These are phyloP conservation scores for Selene dorsalis DNA, from an alignment of 2,797 vertebrate species.

Conservation along the genomic window DNA sequence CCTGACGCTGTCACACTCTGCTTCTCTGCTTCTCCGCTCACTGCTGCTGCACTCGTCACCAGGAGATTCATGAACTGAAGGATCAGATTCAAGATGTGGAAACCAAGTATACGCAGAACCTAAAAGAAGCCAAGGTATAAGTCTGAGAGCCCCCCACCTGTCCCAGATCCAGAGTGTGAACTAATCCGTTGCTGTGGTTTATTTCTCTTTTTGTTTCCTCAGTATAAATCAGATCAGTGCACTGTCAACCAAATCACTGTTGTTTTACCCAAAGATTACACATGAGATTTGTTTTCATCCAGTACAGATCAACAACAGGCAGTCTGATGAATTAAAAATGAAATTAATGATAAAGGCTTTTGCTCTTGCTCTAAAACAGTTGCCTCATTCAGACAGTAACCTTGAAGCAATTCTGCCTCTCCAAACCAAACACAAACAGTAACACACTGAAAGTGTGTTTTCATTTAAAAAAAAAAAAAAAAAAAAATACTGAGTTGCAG, in stretches of 20 bases:
- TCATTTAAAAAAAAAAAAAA: too few species aligned
- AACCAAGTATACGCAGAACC: constrained; percentile 92
- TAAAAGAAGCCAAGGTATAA: constrained; percentile 96
- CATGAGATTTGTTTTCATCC: neutral
- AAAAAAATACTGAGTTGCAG: too few species aligned
- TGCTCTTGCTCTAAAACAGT: neutral
- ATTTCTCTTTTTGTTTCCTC: too few species aligned
- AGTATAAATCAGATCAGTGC: neutral
- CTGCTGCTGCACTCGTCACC: constrained; percentile 61
- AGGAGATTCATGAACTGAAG: constrained; percentile 98
- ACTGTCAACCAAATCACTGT: neutral
- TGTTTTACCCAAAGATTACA: neutral
- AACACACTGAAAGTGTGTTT: neutral
- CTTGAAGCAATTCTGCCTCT: neutral
- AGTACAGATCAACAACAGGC: neutral
- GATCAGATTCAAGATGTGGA: constrained; percentile 99
- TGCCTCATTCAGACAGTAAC: neutral
- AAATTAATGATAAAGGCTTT: neutral
- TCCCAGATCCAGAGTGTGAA: neutral
- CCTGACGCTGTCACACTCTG: constrained; percentile 30
- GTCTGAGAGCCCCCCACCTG: constrained; percentile 7
- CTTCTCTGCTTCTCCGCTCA: constrained; percentile 43
- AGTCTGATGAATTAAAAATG: neutral
- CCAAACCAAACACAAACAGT: neutral
- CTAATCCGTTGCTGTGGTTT: neutral